A percentile compares a stretch with the other conserved stretches of the same genome.
Conservation (phyloP, 2,888 invertebrate genomes). For the Campopleginae sp. region DNA sequence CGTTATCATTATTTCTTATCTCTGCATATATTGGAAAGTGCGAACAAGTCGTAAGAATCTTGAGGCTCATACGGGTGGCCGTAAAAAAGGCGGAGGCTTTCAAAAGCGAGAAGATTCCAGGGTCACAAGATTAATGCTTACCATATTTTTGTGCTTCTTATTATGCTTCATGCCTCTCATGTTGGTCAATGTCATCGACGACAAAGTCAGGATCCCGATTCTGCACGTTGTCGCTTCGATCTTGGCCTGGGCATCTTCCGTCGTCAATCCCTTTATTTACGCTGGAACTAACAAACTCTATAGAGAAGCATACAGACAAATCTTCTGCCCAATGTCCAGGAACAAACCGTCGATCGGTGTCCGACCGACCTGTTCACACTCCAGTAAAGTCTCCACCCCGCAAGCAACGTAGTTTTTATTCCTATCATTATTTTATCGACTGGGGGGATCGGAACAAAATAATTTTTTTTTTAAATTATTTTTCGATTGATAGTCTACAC, state of each 20-base stretch:
- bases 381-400: slow-evolving; percentile 80
- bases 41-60: slow-evolving; percentile 90
- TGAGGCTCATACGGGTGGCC: slow-evolving; percentile 88
- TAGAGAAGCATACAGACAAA: slow-evolving; percentile 83
- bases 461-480: not conserved
- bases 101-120: slow-evolving; percentile 90
- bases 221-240: slow-evolving; percentile 94
- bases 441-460: not conserved
- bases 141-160: slow-evolving; percentile 94
- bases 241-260: slow-evolving; percentile 95
- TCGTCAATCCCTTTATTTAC: slow-evolving; percentile 95
- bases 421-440: not conserved
- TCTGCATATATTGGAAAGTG: slow-evolving; percentile 94
- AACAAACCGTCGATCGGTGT: slow-evolving; percentile 70
- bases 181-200: slow-evolving; percentile 95
- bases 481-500: too few relatives aligned
- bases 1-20: slow-evolving; percentile 93
- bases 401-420: slow-evolving; percentile 71
- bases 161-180: slow-evolving; percentile 94
- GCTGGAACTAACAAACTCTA: slow-evolving; percentile 95
- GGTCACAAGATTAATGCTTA: slow-evolving; percentile 93
- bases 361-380: slow-evolving; percentile 78
- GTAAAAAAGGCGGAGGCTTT: slow-evolving; percentile 83
- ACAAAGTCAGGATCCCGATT: slow-evolving; percentile 89
- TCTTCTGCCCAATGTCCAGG: slow-evolving; percentile 77